phyloP scores from a whole-genome alignment of 2,113 vertebrate species.

The Osmerus mordax region DNA sequence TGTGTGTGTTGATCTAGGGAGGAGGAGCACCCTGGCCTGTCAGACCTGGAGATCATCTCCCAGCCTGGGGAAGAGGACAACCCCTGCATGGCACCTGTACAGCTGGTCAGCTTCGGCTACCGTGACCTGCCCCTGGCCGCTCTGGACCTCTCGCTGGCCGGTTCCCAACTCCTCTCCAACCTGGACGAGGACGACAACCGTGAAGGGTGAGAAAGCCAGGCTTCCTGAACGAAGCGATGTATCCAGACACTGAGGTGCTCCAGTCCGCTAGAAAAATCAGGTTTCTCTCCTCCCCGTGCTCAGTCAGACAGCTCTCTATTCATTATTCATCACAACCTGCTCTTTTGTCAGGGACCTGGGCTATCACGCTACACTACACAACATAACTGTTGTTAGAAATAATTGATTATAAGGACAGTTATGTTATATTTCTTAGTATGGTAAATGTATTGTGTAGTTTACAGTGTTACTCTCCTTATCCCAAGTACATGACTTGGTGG shows the following conservation, averaged over 20 bases:
- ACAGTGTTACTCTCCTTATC: conserved; percentile 6
- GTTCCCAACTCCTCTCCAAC: conserved; percentile 92
- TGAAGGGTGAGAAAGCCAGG: conserved; percentile 79
- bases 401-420: background rate
- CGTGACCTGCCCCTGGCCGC: conserved; percentile 90
- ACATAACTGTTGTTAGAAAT: background rate
- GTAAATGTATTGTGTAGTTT: background rate
- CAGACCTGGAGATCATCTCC: conserved; percentile 94
- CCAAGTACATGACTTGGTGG: conserved; percentile 42
- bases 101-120: conserved; percentile 89
- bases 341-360: background rate
- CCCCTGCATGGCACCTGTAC: conserved; percentile 82
- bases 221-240: too few species aligned
- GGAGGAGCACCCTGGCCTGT: conserved; percentile 74
- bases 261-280: too few species aligned
- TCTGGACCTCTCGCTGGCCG: conserved; percentile 87
- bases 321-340: background rate
- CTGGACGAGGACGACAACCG: conserved; percentile 91
- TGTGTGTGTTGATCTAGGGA: conserved; percentile 19
- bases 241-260: too few species aligned
- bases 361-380: too few species aligned
- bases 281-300: too few species aligned
- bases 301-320: background rate
- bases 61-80: conserved; percentile 90
- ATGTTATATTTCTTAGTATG: too few species aligned